Conservation (phyloP, 2,797 vertebrate genomes). For the Coranthus polyacanthus region DNA sequence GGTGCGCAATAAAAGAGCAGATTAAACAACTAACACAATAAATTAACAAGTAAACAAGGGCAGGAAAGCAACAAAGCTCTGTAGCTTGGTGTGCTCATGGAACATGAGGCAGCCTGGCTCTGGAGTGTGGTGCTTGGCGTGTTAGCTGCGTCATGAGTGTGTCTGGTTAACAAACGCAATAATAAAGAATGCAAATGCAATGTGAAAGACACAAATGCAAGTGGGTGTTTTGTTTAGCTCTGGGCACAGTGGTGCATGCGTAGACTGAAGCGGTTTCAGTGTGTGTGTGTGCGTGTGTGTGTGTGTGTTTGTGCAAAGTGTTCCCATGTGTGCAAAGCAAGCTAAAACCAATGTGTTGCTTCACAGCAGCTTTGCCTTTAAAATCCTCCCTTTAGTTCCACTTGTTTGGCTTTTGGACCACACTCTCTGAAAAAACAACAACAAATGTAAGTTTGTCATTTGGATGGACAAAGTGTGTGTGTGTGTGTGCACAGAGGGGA, state of each 20-base stretch:
- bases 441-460: conserved; percentile 51
- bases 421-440: conserved; percentile 40
- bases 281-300: conserved; percentile 22
- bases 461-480: conserved; percentile 25
- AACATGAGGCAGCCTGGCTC: conserved; percentile 20
- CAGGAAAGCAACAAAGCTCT: conserved; percentile 39
- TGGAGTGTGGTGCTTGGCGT: conserved; percentile 18
- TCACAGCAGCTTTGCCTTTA: conserved; percentile 57
- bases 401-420: conserved; percentile 59
- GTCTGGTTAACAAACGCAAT: conserved; percentile 29
- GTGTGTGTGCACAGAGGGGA: conserved; percentile 19
- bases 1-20: conserved; percentile 35
- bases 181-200: conserved; percentile 44
- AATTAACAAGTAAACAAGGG: conserved; percentile 42
- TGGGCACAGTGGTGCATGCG: conserved; percentile 11
- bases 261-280: conserved; percentile 27
- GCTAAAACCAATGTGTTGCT: conserved; percentile 61
- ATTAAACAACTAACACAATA: conserved; percentile 56
- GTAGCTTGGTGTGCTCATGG: not conserved
- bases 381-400: conserved; percentile 64
- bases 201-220: conserved; percentile 33
- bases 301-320: conserved; percentile 26
- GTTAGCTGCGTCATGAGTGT: conserved; percentile 35
- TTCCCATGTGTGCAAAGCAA: conserved; percentile 67
- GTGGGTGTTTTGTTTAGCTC: conserved; percentile 55